Evolutionary conservation across 2,888 invertebrate genomes (phyloP), one percentile per base, ranked within the genome.

Genomic region (Chalcis sispes): DNA sequence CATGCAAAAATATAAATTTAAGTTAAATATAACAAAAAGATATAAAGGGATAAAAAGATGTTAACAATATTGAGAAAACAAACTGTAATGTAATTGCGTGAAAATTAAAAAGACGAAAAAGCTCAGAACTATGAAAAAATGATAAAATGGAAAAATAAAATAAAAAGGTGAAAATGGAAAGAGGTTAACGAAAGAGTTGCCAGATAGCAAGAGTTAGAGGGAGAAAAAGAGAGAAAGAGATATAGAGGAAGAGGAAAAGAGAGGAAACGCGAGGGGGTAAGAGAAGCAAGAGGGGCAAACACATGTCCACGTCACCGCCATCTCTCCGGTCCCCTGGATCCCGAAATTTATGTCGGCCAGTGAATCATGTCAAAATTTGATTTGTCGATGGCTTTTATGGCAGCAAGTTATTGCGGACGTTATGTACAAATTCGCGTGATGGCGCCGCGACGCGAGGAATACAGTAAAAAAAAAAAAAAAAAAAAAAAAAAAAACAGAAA

Each of bases 351-450:
- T 88, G 86, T 83, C 82, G 83, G 86, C 83, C 87, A 87, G 87
- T 88, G 88, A 88, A 88, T 88, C 88, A 88, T 85, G 88, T 88
- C 88, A 87, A 85, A 86, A 86, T 88, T 88, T 88, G 88, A 88
- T 88, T 88, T 88, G 88, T 88, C 88, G 88, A 88, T 88, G 87
- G 88, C 86, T 88, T 88, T 88, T 88, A 88, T 88, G 87, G 86
- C 86, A 84, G 86, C 87, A 87, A 88, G 88, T 88, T 88, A 88
- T 88, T 88, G 88, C 88, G 85, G 85, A 85, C 84, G 86, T 85
- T 86, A 84, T 83, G 84, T 85, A 85, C 85, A 85, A 86, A 86
- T 86, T 86, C 84, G 83, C 80, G 81, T 81, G 80, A 81, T 83
- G 81, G 81, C 80, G 80, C 79, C 78, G 81, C 77, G 78, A 79